Evolutionary conservation across 2,797 vertebrate species (phyloP).

Genomic region (Carapus acus): DNA sequence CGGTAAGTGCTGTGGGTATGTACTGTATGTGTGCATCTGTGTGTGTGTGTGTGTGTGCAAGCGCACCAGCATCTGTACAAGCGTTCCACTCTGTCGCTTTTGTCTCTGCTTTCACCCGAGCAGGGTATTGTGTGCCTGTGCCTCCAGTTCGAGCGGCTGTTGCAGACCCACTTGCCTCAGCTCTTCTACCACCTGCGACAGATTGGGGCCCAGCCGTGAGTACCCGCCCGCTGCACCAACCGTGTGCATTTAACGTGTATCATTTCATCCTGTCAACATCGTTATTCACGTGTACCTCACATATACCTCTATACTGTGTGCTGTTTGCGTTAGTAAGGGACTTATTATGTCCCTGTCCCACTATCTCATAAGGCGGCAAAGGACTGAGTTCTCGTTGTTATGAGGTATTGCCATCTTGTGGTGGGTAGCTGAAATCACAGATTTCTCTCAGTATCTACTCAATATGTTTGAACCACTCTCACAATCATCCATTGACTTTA

Average conservation of each 20-base stretch:
- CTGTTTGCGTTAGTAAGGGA: no score
- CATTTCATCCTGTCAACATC: background rate
- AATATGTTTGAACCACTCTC: no score
- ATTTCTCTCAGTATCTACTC: no score
- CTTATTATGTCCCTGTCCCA: no score
- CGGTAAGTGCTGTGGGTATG: constrained; percentile 73
- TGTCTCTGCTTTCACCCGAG: constrained; percentile 33
- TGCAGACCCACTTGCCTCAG: constrained; percentile 92
- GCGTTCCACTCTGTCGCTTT: no score
- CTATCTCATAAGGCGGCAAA: no score
- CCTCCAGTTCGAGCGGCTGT: constrained; percentile 93
- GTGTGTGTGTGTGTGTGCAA: no score
- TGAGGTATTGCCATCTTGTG: constrained; percentile 63
- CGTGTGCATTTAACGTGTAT: background rate
- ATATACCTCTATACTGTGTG: no score
- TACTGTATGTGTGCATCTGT: no score
- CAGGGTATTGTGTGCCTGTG: constrained; percentile 95
- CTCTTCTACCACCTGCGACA: constrained; percentile 95
- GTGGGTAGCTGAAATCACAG: constrained; percentile 12
- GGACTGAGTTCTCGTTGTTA: background rate
- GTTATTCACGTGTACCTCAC: no score
- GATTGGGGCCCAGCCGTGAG: constrained; percentile 97
- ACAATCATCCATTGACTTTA: no score
- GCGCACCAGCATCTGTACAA: no score
- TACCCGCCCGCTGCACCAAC: constrained; percentile 41